Evolutionary conservation across 1,140 invertebrate genomes (phyloP).

Genomic region (Drosophila sp.): DNA sequence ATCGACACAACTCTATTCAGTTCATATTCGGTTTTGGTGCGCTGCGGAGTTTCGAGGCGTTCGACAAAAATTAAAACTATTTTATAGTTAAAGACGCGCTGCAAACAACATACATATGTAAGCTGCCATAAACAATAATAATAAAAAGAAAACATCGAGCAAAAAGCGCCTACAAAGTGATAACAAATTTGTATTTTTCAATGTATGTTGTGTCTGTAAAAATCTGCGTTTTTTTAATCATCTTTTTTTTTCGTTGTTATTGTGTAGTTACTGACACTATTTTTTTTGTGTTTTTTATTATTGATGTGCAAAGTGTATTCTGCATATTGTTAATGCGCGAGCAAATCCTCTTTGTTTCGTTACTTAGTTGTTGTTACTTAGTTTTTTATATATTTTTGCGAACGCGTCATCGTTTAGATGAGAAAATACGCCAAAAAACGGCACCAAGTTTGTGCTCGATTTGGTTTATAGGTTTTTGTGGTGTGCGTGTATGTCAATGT

Average conservation of each 20-base stretch:
- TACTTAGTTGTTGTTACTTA: slow-evolving; percentile 7
- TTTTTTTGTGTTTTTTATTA: slow-evolving; percentile 25
- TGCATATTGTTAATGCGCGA: slow-evolving; percentile 15
- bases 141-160: slow-evolving; percentile 24
- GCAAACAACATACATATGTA: slow-evolving; percentile 17
- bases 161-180: slow-evolving; percentile 53
- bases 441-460: slow-evolving; percentile 37
- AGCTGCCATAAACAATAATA: slow-evolving; percentile 31
- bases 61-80: slow-evolving; percentile 40
- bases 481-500: slow-evolving; percentile 3
- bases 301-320: slow-evolving; percentile 26
- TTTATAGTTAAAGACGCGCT: slow-evolving; percentile 42
- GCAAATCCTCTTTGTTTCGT: slow-evolving; percentile 23
- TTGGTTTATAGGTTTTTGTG: slow-evolving; percentile 15
- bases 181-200: slow-evolving; percentile 64
- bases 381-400: slow-evolving; percentile 29
- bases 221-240: slow-evolving; percentile 29
- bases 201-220: slow-evolving; percentile 15
- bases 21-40: slow-evolving; percentile 49
- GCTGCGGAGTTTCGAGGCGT: slow-evolving; percentile 43
- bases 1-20: slow-evolving; percentile 21
- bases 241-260: slow-evolving; percentile 27
- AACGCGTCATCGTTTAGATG: slow-evolving; percentile 32
- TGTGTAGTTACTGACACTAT: slow-evolving; percentile 10
- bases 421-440: slow-evolving; percentile 39